phyloP scores from a whole-genome alignment of 2,113 vertebrate genomes.

The Coracopsis vasa region DNA sequence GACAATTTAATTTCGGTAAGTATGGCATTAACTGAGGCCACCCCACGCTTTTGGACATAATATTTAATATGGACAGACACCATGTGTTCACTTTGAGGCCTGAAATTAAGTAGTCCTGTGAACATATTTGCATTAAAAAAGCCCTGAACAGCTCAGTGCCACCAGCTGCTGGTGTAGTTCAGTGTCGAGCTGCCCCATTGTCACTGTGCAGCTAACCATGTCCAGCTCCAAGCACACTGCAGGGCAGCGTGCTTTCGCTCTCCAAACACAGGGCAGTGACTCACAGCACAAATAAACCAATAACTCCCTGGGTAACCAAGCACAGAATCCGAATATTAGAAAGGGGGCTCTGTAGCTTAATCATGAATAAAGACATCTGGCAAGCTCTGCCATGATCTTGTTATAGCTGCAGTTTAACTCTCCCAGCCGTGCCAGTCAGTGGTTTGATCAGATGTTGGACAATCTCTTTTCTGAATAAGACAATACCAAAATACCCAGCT shows the following conservation, averaged over 20 bases:
- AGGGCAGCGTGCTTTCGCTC: not conserved
- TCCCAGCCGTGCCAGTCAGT: rapidly evolving
- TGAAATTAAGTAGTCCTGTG: not conserved
- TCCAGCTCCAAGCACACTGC: rapidly evolving
- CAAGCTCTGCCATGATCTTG: not conserved
- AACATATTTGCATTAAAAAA: not conserved
- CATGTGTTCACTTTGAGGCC: not conserved
- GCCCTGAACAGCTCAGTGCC: not conserved
- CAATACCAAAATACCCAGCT: not conserved
- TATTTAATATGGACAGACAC: not conserved
- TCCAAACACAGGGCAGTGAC: not conserved
- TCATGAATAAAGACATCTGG: not conserved
- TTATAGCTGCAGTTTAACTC: not conserved
- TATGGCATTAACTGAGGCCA: not conserved
- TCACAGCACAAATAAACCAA: not conserved
- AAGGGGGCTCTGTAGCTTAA: not conserved
- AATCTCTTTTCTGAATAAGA: not conserved
- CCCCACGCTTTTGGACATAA: not conserved
- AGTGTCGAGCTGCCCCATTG: rapidly evolving
- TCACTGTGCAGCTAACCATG: not conserved
- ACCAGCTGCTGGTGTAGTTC: not conserved
- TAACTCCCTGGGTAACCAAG: not conserved
- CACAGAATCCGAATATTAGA: not conserved
- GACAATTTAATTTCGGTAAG: not conserved
- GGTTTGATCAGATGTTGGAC: not conserved